Base-by-base conservation (phyloP, 2,888 invertebrate species). In the Napeogenes inachia region DNA sequence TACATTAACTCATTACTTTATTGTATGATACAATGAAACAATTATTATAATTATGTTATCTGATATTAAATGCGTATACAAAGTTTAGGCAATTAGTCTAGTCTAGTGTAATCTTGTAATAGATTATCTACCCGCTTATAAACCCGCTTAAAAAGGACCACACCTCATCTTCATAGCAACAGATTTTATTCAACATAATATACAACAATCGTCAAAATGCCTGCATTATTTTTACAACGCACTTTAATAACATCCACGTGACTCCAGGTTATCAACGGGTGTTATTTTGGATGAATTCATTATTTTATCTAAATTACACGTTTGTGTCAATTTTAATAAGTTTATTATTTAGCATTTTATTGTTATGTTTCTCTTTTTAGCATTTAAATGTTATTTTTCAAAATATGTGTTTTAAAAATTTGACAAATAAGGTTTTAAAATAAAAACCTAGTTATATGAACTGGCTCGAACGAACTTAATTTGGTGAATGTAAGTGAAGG, bases 151-250 rank as follows among this genome's bases (percentile, higher is more conserved):
- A 61, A 61, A 63, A 66, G 60, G 35, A 47, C 30, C 66, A 21
- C 35, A 47, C 61, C 59, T 38, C 13, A 12, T 13, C 33, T 57
- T 33, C 59, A 33, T 68, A 63, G 63, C 68, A 70, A 70, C 70
- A 63, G 54, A 58, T 56, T 63, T 54, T 35, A 45, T 53, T 57
- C 21, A 21, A 54, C 62, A 53, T 10, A 55, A 59, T 57, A 62
- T 56, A 50, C 45, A 47, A 50, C 47, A 38, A 42, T 45, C 12
- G 54, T 53, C 21, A 30, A 57, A 58, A 60, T 64, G 59, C 64
- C 59, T 64, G 57, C 63, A 64, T 62, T 50, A 50, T 59, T 66
- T 66, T 64, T 57, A 45, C 59, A 10, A 60, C 50, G 59, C 54
- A 59, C 60, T 61, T 35, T 45, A 64, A 58, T 42, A 54, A 35